These are phyloP conservation scores for Bettongia penicillata DNA, from an alignment of 2,113 vertebrate genomes.

Conservation along the genomic window DNA sequence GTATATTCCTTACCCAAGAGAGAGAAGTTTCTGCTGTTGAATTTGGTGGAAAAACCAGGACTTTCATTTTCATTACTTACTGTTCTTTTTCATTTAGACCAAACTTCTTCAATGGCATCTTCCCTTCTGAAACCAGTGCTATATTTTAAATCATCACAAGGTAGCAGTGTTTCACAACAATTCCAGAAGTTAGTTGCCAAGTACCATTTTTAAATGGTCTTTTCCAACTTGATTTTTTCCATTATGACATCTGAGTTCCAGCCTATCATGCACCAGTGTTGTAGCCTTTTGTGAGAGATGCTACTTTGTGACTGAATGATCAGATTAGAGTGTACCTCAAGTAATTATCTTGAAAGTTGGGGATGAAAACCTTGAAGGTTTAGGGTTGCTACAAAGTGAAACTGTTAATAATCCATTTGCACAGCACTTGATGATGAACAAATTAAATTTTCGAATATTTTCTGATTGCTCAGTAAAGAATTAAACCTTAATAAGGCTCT, in stretches of 20 bases:
- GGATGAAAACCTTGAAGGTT: not conserved
- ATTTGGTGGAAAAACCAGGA: not conserved
- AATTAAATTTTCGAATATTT: not conserved
- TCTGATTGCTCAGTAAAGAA: not conserved
- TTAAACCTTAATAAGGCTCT: not conserved
- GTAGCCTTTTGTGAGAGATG: not conserved
- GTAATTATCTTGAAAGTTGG: not conserved
- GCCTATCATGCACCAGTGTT: not conserved
- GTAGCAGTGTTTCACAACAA: conserved; percentile 12
- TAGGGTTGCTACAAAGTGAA: not conserved
- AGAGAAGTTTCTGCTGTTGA: not conserved
- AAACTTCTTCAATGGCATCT: not conserved
- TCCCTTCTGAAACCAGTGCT: not conserved
- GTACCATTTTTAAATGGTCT: not conserved
- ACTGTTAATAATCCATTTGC: not conserved
- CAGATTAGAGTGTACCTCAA: not conserved
- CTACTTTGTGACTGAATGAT: not conserved
- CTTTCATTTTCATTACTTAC: not conserved
- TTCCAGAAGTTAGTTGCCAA: not conserved
- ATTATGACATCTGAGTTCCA: not conserved
- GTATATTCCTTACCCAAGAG: not conserved
- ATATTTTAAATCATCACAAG: not conserved
- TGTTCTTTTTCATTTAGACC: not conserved
- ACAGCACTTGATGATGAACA: not conserved
- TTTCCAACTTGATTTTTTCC: not conserved